phyloP scores from a whole-genome alignment of 2,113 vertebrate genomes.

The Laticauda colubrina region DNA sequence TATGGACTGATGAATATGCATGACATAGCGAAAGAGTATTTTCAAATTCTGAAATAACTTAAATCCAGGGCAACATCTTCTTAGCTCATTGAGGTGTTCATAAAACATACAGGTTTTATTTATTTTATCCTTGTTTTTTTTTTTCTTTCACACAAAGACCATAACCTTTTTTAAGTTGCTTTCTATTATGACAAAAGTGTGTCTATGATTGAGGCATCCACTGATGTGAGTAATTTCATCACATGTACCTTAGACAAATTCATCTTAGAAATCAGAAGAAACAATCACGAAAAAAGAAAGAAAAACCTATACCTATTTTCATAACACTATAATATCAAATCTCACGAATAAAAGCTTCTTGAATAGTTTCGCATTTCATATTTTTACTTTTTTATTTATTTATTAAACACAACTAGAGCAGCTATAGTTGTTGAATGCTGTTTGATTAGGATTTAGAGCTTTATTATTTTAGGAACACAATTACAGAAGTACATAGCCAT shows the following conservation, averaged over 20 bases:
- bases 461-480: not conserved
- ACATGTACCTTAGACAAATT: not conserved
- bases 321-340: not conserved
- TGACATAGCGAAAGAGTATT: slow-evolving; percentile 5
- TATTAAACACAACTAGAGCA: not conserved
- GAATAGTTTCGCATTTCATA: not conserved
- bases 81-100: not conserved
- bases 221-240: not conserved
- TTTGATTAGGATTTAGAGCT: not conserved
- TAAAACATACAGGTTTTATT: slow-evolving; percentile 1
- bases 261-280: not conserved
- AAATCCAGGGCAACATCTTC: slow-evolving; percentile 6
- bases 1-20: slow-evolving; percentile 26
- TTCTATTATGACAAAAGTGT: not conserved
- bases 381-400: not conserved
- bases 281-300: not conserved
- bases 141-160: not conserved
- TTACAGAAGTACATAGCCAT: not conserved
- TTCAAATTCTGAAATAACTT: not conserved
- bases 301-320: not conserved
- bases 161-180: not conserved
- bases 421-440: not conserved
- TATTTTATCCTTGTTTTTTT: not conserved
- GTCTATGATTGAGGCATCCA: not conserved
- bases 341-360: not conserved